Conservation (phyloP, 1,140 invertebrate genomes). For the Ceratosolen solmsi region DNA sequence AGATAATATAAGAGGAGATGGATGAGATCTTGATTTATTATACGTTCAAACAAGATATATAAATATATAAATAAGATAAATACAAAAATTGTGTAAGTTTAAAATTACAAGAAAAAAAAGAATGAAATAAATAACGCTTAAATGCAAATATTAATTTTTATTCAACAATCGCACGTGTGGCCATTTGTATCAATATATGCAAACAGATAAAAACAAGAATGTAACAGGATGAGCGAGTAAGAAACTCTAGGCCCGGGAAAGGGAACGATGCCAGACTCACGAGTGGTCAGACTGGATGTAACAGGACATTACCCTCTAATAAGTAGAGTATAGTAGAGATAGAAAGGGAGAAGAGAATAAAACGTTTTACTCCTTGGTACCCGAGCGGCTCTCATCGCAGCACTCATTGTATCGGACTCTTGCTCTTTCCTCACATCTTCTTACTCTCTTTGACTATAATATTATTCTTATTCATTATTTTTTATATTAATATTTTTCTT, state of each 20-base stretch:
- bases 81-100: too few species aligned
- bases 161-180: neutral
- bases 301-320: slow-evolving; percentile 41
- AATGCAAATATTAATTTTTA: too few species aligned
- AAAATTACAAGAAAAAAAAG: too few species aligned
- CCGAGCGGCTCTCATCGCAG: neutral
- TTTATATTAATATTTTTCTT: neutral
- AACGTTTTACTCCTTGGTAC: slow-evolving; percentile 13
- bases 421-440: neutral
- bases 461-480: slow-evolving; percentile 7
- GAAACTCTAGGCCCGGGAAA: neutral
- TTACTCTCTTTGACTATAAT: neutral
- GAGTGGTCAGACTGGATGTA: slow-evolving; percentile 42
- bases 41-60: too few species aligned
- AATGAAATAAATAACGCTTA: too few species aligned
- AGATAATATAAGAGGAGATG: too few species aligned
- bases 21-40: too few species aligned
- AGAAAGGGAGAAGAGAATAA: slow-evolving; percentile 2
- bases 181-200: neutral
- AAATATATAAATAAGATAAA: too few species aligned
- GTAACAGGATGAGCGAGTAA: neutral
- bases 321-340: slow-evolving; percentile 36
- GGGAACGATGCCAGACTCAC: neutral
- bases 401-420: neutral
- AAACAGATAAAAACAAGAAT: neutral